A percentile compares a stretch with the other conserved stretches of the same genome.
These are phyloP conservation scores for Pipistrellus kuhlii DNA, from an alignment of 2,797 vertebrate species.

Conservation along the genomic window DNA sequence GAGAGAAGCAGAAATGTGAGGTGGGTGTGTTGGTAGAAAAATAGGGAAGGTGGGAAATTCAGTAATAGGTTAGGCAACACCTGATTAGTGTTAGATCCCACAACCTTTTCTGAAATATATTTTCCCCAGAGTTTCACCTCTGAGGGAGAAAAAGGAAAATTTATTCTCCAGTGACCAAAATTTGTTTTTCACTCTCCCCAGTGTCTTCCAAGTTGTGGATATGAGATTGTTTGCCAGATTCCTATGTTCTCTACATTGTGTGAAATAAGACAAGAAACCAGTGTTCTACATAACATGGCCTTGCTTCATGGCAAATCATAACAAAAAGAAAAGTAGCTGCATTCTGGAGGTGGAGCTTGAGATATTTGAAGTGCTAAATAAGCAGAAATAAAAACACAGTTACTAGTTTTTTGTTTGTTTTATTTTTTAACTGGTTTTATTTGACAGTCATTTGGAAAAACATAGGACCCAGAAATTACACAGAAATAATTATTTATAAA, in stretches of 20 bases:
- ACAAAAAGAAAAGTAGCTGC: not conserved
- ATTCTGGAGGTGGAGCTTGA: not conserved
- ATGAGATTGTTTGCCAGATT: not conserved
- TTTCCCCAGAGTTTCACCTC: not conserved
- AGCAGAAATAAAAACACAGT: not conserved
- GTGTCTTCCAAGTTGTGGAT: not conserved
- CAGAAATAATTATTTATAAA: constrained; percentile 1
- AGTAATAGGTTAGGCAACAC: not conserved
- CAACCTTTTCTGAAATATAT: not conserved
- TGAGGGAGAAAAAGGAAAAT: not conserved
- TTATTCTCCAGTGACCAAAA: not conserved
- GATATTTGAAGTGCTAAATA: not conserved
- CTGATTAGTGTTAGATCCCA: not conserved
- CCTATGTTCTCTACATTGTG: accelerated
- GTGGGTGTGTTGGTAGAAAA: not conserved
- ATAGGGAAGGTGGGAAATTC: not conserved
- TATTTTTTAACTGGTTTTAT: not conserved
- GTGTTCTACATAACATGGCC: not conserved
- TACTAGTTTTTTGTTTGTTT: not conserved
- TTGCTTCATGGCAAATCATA: not conserved
- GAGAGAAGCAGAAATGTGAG: not conserved
- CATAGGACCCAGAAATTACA: not conserved
- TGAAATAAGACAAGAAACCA: not conserved
- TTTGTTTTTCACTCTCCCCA: not conserved
- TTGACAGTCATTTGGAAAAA: not conserved